phyloP scores from a whole-genome alignment of 2,888 invertebrate genomes.

The Tiliacea citrago region DNA sequence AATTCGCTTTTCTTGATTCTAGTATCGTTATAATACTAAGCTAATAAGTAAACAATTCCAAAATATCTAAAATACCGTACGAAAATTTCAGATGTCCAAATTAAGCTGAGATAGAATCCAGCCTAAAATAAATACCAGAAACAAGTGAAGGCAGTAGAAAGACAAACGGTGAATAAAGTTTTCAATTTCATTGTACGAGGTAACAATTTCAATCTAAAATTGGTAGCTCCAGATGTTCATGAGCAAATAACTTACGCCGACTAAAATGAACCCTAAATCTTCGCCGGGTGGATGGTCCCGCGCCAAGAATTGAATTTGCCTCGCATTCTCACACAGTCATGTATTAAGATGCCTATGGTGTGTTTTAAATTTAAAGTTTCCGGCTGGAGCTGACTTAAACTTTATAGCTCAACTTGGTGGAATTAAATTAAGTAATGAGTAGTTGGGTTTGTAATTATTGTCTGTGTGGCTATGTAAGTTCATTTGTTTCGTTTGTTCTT shows the following conservation, averaged over 20 bases:
- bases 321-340: conserved; percentile 75
- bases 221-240: conserved; percentile 86
- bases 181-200: conserved; percentile 78
- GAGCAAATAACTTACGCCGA: conserved; percentile 86
- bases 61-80: conserved; percentile 1
- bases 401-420: conserved; percentile 52
- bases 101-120: conserved; percentile 19
- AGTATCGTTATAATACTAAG: background rate
- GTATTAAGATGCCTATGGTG: conserved; percentile 66
- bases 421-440: conserved; percentile 62
- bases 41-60: background rate
- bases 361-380: conserved; percentile 66
- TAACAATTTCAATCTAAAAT: conserved; percentile 84
- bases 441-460: conserved; percentile 55
- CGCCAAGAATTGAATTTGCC: conserved; percentile 88
- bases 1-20: background rate
- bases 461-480: conserved; percentile 27
- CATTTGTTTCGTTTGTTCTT: conserved; percentile 18
- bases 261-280: conserved; percentile 89
- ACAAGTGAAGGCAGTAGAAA: conserved; percentile 44
- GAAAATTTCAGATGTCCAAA: conserved; percentile 1
- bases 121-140: conserved; percentile 48
- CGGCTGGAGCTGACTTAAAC: conserved; percentile 50
- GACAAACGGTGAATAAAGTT: conserved; percentile 72
- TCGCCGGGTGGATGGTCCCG: conserved; percentile 80